These are phyloP conservation scores for Cryptocephalus primarius DNA, from an alignment of 2,888 invertebrate species.

Conservation along the genomic window DNA sequence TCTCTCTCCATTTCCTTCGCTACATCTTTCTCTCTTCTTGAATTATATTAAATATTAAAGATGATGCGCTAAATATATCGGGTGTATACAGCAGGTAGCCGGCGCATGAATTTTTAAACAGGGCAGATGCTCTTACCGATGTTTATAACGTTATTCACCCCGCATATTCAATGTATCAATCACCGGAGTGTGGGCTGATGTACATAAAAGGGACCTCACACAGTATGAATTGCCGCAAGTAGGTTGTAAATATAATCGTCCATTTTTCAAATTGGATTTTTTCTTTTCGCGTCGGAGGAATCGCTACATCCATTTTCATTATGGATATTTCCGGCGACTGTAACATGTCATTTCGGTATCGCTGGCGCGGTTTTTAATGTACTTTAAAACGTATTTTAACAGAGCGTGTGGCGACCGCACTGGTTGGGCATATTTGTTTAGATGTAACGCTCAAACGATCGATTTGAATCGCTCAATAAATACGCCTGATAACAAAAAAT, in stretches of 20 bases:
- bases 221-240: not conserved
- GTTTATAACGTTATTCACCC: slow-evolving; percentile 26
- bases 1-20: not conserved
- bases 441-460: too few relatives aligned
- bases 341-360: too few relatives aligned
- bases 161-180: slow-evolving; percentile 25
- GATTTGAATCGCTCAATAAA: too few relatives aligned
- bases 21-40: not conserved
- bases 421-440: too few relatives aligned
- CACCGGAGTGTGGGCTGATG: slow-evolving; percentile 8
- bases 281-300: not conserved
- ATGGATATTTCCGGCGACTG: too few relatives aligned
- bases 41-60: not conserved
- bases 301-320: too few relatives aligned
- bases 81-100: not conserved
- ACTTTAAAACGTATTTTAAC: too few relatives aligned
- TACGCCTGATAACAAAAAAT: too few relatives aligned
- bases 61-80: not conserved
- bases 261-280: not conserved
- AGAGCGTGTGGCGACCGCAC: too few relatives aligned
- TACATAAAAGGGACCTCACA: not conserved
- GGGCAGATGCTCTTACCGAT: slow-evolving; percentile 8
- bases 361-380: too few relatives aligned
- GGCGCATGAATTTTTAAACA: slow-evolving; percentile 11
- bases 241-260: not conserved